Evolutionary conservation across 2,797 vertebrate genomes (phyloP).

Genomic region (Microhierax caerulescens): DNA sequence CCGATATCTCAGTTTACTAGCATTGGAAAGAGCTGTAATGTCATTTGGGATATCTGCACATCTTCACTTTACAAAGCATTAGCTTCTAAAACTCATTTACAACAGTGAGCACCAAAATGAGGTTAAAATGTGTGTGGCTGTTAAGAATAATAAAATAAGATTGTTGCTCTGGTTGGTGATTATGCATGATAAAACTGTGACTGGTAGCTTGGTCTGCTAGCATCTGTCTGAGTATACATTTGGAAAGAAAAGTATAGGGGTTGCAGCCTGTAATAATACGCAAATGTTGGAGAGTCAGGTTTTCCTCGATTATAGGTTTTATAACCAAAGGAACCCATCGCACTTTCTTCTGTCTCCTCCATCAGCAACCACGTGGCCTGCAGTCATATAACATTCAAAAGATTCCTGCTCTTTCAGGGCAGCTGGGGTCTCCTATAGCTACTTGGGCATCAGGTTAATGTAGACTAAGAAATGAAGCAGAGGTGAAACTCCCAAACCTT

Average conservation of each 20-base stretch:
- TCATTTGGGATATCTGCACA: slow-evolving; percentile 37
- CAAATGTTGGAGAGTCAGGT: neutral
- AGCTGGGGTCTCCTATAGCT: neutral
- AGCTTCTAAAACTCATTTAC: slow-evolving; percentile 19
- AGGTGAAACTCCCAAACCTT: neutral
- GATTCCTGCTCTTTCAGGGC: neutral
- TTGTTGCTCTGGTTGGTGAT: neutral
- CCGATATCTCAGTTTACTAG: neutral
- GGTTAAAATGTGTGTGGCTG: slow-evolving; percentile 13
- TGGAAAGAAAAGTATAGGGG: neutral
- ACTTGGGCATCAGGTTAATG: neutral
- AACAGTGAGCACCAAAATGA: neutral
- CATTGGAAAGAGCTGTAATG: neutral
- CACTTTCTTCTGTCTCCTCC: neutral
- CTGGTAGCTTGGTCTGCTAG: neutral
- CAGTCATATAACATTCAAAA: neutral
- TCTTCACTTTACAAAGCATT: slow-evolving; percentile 19
- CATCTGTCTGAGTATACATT: neutral
- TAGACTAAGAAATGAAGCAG: neutral
- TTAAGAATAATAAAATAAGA: slow-evolving; percentile 28
- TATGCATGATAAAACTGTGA: neutral
- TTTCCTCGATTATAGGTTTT: neutral
- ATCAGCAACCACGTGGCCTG: rapidly evolving
- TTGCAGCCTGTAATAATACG: neutral
- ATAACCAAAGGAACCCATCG: neutral